Evolutionary conservation across 2,113 vertebrate genomes (phyloP), one percentile per base, ranked within the genome.

Genomic region (Psilopogon haemacephalus): DNA sequence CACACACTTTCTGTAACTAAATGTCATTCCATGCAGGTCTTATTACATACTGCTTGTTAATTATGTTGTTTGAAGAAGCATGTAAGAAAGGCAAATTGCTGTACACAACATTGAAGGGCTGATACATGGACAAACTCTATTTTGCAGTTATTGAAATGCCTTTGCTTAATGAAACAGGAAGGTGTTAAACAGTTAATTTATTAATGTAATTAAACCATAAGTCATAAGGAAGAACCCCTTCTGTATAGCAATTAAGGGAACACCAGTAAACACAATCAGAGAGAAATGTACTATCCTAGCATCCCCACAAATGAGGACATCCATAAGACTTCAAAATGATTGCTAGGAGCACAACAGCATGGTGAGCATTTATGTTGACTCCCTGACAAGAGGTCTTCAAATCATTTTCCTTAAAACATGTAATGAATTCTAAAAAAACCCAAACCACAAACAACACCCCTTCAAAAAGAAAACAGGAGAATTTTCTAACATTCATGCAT

Each of bases 101-200:
- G 27, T 67, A 55, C 44, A 65, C 23, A 70, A 24, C 19, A 72
- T 5, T 48, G 81, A 82, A 72, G 40, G 14, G 15, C 46, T 88
- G 60, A 65, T 89, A 76, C 11, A 19, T 56, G 46, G 56, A 86
- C 37, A 60, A 75, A 28, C 14, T 24, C 23, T 50, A 59, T 75
- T 93, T 59, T 85, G 24, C 71, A 56, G 60, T 59, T 68, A 89
- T 86, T 91, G 88, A 88, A 94, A 79, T 4, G 65, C 56, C 21
- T 48, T 11, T 46, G 26, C 88, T 89, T 91, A 89, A 83, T 70
- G 52, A 83, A 83, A 83, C 8, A 80, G 19, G 42, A 89, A 77
- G 35, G 35, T 38, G 28, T 68, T 60, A 80, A 83, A 82, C 63
- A 30, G 10, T 32, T 37, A 44, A 67, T 80, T 88, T 89, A 73